Conservation (phyloP, 1,140 invertebrate species). For the Phortica variegata region DNA sequence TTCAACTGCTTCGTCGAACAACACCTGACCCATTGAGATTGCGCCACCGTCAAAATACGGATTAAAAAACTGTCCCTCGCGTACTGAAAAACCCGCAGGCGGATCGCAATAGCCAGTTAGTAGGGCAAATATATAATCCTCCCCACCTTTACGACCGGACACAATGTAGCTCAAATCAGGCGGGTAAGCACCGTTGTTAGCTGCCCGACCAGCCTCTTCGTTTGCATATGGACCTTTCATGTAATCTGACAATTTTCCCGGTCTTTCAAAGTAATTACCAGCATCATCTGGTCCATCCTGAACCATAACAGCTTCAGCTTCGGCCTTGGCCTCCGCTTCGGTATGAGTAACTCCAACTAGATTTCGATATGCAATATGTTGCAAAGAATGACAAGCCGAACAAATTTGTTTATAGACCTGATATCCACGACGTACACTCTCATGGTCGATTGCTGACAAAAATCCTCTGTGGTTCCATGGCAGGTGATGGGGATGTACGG, state of each 20-base stretch:
- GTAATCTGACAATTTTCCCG: slow-evolving; percentile 91
- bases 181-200: slow-evolving; percentile 91
- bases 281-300: slow-evolving; percentile 91
- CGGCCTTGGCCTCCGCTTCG: slow-evolving; percentile 88
- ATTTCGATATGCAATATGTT: slow-evolving; percentile 89
- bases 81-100: slow-evolving; percentile 82
- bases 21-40: slow-evolving; percentile 92
- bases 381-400: slow-evolving; percentile 94
- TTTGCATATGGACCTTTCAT: slow-evolving; percentile 90
- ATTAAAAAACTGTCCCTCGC: slow-evolving; percentile 95
- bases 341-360: slow-evolving; percentile 87
- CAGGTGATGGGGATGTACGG: slow-evolving; percentile 77
- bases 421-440: slow-evolving; percentile 86
- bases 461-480: slow-evolving; percentile 80
- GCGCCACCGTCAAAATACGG: slow-evolving; percentile 97
- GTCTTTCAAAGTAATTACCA: slow-evolving; percentile 88
- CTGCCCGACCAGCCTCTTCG: slow-evolving; percentile 90
- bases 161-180: slow-evolving; percentile 93
- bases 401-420: slow-evolving; percentile 99
- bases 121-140: slow-evolving; percentile 91
- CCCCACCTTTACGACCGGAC: slow-evolving; percentile 84
- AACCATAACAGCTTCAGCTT: slow-evolving; percentile 84
- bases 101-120: slow-evolving; percentile 95
- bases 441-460: slow-evolving; percentile 77
- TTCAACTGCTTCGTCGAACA: slow-evolving; percentile 68